Base-by-base conservation (phyloP, 2,888 invertebrate species). In the Pantelozetes paolii region DNA sequence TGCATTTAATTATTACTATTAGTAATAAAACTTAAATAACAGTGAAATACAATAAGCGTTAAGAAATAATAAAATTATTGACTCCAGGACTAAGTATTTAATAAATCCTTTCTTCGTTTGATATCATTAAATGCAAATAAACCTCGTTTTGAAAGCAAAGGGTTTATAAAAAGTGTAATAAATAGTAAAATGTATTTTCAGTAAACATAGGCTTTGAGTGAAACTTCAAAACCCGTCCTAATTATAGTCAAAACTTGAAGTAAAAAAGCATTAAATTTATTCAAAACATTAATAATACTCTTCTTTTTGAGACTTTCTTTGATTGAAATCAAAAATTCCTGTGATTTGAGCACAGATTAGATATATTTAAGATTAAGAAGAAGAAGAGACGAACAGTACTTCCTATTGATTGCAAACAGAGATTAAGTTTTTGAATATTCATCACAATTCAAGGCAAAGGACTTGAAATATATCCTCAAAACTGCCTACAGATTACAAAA, bases 391-490 rank as follows among this genome's bases (percentile, higher is more conserved):
- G 30, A 59, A 59, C 59, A 59, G 20, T 59, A 59, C 59, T 59
- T 59, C 59, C 59, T 59, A 59, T 59, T 59, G 59, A 59, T 59
- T 28, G 6, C 11, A 59, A 8, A 30, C 8, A 26, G 9, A 28
- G 59, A 59, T 59, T 59, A 54, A 57, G 15, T 8, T 8, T 8
- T 54, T 54, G 23, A 54, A 54, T 54, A 54, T 54, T 54, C 54
- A 54, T 54, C 54, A 8, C 20, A 54, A 59, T 30, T 59, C 30
- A 59, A 59, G 59, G 59, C 54, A 20, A 54, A 20, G 26, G 23
- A 54, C 54, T 54, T 54, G 54, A 54, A 54, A 54, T 3, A 20
- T 6, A 20, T 18, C 54, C 54, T 26, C 5, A 54, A 54, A 18
- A 54, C 54, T 6, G 23, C 54, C 54, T 23, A 54, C 54, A 20